Conservation (phyloP, 2,888 invertebrate genomes). For the Anthophora plumipes region DNA sequence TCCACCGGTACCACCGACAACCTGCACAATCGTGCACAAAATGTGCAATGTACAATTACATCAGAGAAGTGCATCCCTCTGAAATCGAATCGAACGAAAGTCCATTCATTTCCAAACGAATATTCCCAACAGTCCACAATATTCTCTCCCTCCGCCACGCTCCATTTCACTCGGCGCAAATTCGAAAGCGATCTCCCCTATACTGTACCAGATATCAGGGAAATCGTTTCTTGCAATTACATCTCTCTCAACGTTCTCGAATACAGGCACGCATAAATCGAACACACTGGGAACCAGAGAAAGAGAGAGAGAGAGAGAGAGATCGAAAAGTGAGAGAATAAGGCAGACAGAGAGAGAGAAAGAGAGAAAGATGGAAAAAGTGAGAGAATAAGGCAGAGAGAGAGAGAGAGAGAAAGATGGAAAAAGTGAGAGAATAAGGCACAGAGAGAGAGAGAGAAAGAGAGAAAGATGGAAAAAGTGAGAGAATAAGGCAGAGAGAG, state of each 20-base stretch:
- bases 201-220: not conserved
- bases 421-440: too few species aligned
- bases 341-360: too few species aligned
- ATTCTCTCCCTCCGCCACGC: not conserved
- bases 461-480: too few species aligned
- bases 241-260: not conserved
- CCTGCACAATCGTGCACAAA: not conserved
- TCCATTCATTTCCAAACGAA: not conserved
- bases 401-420: too few species aligned
- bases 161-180: not conserved
- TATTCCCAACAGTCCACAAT: not conserved
- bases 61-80: not conserved
- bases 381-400: too few species aligned
- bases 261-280: not conserved
- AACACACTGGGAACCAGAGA: not conserved
- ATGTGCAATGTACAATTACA: not conserved
- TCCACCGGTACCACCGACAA: too few species aligned
- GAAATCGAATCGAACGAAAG: not conserved
- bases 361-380: too few species aligned
- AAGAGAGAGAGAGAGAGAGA: not conserved
- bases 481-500: too few species aligned
- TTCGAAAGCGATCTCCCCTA: not conserved
- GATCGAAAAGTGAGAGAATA: too few species aligned
- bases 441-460: too few species aligned
- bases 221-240: constrained; percentile 3